Conservation (phyloP, 2,888 invertebrate species). For the Limnephilus rhombicus region DNA sequence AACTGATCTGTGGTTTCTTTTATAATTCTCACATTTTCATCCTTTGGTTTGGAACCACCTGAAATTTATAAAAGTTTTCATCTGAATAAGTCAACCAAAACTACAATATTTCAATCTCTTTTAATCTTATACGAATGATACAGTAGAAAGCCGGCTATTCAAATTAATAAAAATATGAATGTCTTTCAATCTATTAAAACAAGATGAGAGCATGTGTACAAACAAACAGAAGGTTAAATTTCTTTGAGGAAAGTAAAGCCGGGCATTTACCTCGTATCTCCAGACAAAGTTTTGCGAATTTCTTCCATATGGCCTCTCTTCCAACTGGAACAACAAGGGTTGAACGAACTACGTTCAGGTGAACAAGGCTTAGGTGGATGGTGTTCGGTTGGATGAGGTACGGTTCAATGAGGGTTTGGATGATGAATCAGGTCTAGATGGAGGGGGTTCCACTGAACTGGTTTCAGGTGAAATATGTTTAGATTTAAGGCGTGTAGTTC, state of each 20-base stretch:
- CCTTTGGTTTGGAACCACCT: conserved; percentile 34
- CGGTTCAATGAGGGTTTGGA: neutral
- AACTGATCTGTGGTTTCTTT: conserved; percentile 41
- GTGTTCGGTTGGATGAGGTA: neutral
- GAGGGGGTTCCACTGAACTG: neutral
- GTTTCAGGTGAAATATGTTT: neutral
- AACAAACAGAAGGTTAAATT: neutral
- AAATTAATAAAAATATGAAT: neutral
- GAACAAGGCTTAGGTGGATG: neutral
- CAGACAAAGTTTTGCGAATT: neutral
- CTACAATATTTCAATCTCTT: neutral
- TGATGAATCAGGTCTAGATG: neutral
- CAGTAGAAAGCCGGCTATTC: neutral
- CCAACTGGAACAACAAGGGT: neutral
- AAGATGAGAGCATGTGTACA: neutral
- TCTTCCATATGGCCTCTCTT: neutral
- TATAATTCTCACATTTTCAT: conserved; percentile 44
- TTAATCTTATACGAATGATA: neutral
- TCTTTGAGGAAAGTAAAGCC: neutral
- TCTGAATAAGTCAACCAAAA: neutral
- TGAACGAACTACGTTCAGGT: neutral
- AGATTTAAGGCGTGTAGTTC: neutral
- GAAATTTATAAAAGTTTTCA: conserved; percentile 19
- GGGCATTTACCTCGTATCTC: neutral
- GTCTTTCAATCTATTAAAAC: neutral